Conservation (phyloP, 2,797 vertebrate genomes). For the Channa striata region DNA sequence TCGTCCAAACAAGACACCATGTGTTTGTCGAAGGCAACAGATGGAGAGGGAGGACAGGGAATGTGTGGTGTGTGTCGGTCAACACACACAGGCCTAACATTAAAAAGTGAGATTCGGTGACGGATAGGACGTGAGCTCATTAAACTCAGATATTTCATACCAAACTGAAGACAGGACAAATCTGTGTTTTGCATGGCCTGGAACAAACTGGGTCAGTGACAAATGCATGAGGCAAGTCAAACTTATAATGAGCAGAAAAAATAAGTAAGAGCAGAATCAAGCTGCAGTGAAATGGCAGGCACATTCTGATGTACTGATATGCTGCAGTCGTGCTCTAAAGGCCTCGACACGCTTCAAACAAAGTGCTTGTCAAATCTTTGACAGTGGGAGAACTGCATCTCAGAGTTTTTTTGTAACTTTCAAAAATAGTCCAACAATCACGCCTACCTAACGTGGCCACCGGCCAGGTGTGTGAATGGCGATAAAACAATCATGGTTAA, state of each 20-base stretch:
- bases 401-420: too few species aligned
- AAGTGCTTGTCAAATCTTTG: too few species aligned
- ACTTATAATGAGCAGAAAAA: background rate
- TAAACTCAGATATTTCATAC: slow-evolving; percentile 58
- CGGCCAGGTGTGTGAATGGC: background rate
- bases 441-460: too few species aligned
- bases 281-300: background rate
- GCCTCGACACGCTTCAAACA: too few species aligned
- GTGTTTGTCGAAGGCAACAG: slow-evolving; percentile 75
- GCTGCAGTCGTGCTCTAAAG: too few species aligned
- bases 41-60: slow-evolving; percentile 66
- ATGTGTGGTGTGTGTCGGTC: slow-evolving; percentile 43
- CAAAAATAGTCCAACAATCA: too few species aligned
- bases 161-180: slow-evolving; percentile 23
- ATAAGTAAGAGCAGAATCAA: background rate
- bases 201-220: slow-evolving; percentile 11
- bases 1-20: slow-evolving; percentile 72
- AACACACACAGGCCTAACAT: slow-evolving; percentile 23
- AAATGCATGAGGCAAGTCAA: slow-evolving; percentile 5
- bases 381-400: too few species aligned
- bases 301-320: background rate
- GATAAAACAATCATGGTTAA: background rate
- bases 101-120: slow-evolving; percentile 33
- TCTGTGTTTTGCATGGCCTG: slow-evolving; percentile 19
- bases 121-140: slow-evolving; percentile 44